phyloP scores from a whole-genome alignment of 2,888 invertebrate genomes.

The Pseudanteris insignis region DNA sequence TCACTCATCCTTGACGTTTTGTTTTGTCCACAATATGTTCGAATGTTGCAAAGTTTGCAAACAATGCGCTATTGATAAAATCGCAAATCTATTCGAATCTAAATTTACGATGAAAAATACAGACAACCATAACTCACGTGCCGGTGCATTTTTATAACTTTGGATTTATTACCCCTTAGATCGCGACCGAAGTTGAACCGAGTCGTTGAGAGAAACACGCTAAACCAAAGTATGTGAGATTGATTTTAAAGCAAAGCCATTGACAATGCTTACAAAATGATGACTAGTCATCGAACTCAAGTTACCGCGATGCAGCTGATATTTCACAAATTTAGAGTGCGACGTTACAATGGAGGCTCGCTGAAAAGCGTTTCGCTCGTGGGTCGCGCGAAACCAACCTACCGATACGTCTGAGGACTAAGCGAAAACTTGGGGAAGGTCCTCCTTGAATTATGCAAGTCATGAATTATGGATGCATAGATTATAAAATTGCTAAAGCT shows the following conservation, averaged over 20 bases:
- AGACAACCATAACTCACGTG: slow-evolving; percentile 32
- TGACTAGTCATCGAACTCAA: slow-evolving; percentile 56
- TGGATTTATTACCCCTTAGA: slow-evolving; percentile 38
- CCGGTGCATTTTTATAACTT: slow-evolving; percentile 33
- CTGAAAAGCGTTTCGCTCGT: slow-evolving; percentile 8
- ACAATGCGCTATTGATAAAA: slow-evolving; percentile 11
- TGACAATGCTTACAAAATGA: too few species aligned
- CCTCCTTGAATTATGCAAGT: slow-evolving; percentile 43
- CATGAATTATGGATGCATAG: slow-evolving; percentile 61
- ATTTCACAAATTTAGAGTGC: slow-evolving; percentile 16
- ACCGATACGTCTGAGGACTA: slow-evolving; percentile 31
- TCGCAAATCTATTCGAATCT: slow-evolving; percentile 15
- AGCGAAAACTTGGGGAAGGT: slow-evolving; percentile 28
- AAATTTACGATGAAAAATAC: slow-evolving; percentile 39
- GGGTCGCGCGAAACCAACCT: slow-evolving; percentile 21
- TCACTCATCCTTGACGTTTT: too few species aligned
- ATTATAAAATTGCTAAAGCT: slow-evolving; percentile 58
- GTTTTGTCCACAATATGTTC: too few species aligned
- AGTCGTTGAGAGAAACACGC: slow-evolving; percentile 27
- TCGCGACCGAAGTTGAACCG: slow-evolving; percentile 24
- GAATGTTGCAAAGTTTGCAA: slow-evolving; percentile 9
- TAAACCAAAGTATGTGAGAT: slow-evolving; percentile 38
- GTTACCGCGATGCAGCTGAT: slow-evolving; percentile 41
- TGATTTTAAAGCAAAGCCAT: too few species aligned
- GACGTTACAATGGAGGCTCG: slow-evolving; percentile 18